Base-by-base conservation (phyloP, 2,113 vertebrate genomes). In the Corvus hawaiiensis region DNA sequence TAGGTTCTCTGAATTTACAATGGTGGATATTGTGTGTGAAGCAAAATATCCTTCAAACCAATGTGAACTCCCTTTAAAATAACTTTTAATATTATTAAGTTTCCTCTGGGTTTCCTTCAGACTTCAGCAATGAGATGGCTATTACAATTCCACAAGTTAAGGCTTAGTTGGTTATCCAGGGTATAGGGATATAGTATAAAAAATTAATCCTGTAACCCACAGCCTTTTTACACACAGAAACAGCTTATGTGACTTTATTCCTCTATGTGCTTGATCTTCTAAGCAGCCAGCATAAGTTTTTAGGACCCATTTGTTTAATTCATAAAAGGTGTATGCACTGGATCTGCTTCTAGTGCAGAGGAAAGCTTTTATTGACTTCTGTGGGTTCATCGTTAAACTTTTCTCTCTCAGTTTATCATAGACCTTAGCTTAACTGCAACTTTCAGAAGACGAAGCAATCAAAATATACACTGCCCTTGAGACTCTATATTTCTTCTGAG, bases 81-180 rank as follows among this genome's bases (percentile, higher is more conserved):
- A 98, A 98, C 97, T 97, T 98, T 94, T 97, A 96, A 96, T 98
- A 97, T 97, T 98, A 97, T 96, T 98, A 96, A 94, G 97, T 98
- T 98, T 98, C 97, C 96, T 97, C 83, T 96, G 91, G 88, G 95
- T 97, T 98, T 98, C 97, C 95, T 97, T 97, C 96, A 91, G 81
- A 97, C 94, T 98, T 96, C 92, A 96, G 97, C 97, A 97, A 88
- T 92, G 90, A 97, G 94, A 91, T 95, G 95, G 86, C 94, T 97
- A 95, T 95, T 97, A 97, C 98, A 95, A 97, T 98, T 97, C 97
- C 96, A 94, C 87, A 97, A 96, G 87, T 94, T 90, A 91, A 81
- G 69, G 87, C 95, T 97, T 96, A 78, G 71, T 96, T 85, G 76
- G 85, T 97, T 97, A 91, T 82, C 74, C 80, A 91, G 89, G 26